These are phyloP conservation scores for Drosophila meridiana DNA, from an alignment of 2,888 invertebrate genomes.

Conservation along the genomic window DNA sequence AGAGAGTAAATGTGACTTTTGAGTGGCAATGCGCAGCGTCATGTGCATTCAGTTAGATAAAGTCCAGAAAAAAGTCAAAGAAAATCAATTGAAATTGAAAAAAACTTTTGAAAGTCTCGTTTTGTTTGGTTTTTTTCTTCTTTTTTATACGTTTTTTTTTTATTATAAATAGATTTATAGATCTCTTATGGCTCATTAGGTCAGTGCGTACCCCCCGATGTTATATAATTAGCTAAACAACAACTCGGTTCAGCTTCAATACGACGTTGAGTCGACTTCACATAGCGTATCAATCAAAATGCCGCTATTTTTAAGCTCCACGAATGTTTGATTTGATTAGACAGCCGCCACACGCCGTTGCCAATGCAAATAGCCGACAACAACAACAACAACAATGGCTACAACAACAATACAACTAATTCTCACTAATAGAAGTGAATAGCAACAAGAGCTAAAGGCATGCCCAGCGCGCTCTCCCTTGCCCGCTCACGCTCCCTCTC, in stretches of 20 bases:
- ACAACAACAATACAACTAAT: slow-evolving; percentile 62
- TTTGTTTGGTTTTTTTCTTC: slow-evolving; percentile 5
- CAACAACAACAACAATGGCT: slow-evolving; percentile 12
- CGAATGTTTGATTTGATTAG: slow-evolving; percentile 67
- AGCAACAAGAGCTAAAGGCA: slow-evolving; percentile 29
- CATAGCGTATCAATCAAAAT: slow-evolving; percentile 62
- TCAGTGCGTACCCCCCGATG: slow-evolving; percentile 57
- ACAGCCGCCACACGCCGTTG: slow-evolving; percentile 75
- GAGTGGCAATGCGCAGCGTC: neutral
- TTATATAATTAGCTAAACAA: slow-evolving; percentile 63
- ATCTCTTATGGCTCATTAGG: slow-evolving; percentile 69
- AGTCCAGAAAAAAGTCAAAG: neutral
- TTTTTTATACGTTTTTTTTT: slow-evolving; percentile 5
- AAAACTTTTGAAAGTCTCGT: slow-evolving; percentile 52
- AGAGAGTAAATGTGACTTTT: neutral
- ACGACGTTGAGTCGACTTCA: slow-evolving; percentile 18
- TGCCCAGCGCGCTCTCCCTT: neutral
- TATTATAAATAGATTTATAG: slow-evolving; percentile 57
- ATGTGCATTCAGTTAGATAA: neutral
- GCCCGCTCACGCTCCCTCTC: slow-evolving; percentile 11
- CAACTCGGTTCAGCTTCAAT: slow-evolving; percentile 5
- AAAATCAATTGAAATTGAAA: slow-evolving; percentile 44
- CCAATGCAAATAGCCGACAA: slow-evolving; percentile 56
- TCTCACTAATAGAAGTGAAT: slow-evolving; percentile 67
- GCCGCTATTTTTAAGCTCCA: slow-evolving; percentile 73